These are phyloP conservation scores for Euschistus heros DNA, from an alignment of 1,140 invertebrate genomes.

Conservation along the genomic window DNA sequence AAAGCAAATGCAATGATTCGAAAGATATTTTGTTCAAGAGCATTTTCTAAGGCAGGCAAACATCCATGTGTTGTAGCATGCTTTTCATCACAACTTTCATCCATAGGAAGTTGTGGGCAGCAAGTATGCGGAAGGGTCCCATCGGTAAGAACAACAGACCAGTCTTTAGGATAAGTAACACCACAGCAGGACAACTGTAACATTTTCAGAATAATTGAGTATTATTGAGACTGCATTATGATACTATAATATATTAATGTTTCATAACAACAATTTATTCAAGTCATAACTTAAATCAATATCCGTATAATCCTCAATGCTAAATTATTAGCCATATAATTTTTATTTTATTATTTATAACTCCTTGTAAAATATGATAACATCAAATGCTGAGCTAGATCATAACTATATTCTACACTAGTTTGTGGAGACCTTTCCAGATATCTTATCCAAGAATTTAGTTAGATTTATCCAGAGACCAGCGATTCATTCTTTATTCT, in stretches of 20 bases:
- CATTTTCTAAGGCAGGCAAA: constrained; percentile 46
- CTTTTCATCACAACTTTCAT: constrained; percentile 44
- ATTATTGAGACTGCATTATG: neutral
- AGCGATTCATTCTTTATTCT: too few relatives aligned
- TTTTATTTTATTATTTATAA: too few relatives aligned
- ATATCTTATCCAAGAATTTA: too few relatives aligned
- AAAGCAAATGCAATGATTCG: constrained; percentile 64
- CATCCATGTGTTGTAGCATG: constrained; percentile 46
- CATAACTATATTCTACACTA: too few relatives aligned
- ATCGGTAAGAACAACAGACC: constrained; percentile 44
- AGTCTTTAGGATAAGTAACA: constrained; percentile 54
- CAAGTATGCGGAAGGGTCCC: constrained; percentile 53
- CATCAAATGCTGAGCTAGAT: too few relatives aligned
- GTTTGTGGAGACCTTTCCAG: too few relatives aligned
- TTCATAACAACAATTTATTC: too few relatives aligned
- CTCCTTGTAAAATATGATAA: too few relatives aligned
- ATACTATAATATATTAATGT: neutral
- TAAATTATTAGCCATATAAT: constrained; percentile 1
- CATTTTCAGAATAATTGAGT: neutral
- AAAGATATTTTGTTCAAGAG: constrained; percentile 55
- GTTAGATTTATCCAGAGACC: too few relatives aligned
- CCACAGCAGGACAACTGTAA: constrained; percentile 52
- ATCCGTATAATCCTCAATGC: neutral
- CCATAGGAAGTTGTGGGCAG: constrained; percentile 46
- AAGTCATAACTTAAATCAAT: too few relatives aligned